Percentiles rank a stretch among this genome's conserved stretches.
Conservation (phyloP, 2,113 vertebrate species). For the Excalfactoria chinensis region DNA sequence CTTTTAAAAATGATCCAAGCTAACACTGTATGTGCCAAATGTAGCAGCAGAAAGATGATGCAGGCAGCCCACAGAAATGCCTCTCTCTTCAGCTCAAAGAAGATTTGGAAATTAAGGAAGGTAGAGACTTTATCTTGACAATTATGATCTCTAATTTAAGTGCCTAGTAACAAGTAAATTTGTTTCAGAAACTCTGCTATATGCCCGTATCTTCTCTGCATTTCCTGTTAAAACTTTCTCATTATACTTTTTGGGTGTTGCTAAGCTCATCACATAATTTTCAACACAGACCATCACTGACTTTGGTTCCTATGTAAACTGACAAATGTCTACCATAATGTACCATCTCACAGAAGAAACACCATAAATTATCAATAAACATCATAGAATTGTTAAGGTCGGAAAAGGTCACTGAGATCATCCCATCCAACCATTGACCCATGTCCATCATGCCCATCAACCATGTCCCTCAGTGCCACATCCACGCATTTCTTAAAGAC, state of each 20-base stretch:
- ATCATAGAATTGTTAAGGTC: too few relatives aligned
- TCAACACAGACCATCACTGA: not conserved
- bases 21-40: slow-evolving; percentile 29
- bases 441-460: too few relatives aligned
- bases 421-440: too few relatives aligned
- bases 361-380: not conserved
- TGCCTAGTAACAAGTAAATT: slow-evolving; percentile 37
- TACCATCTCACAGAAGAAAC: not conserved
- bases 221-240: slow-evolving; percentile 41
- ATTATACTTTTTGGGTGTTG: slow-evolving; percentile 19
- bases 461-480: too few relatives aligned
- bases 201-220: slow-evolving; percentile 25
- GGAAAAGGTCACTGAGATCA: too few relatives aligned
- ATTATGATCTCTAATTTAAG: slow-evolving; percentile 57
- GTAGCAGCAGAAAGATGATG: not conserved
- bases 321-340: not conserved
- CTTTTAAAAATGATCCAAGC: slow-evolving; percentile 3
- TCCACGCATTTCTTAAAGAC: too few relatives aligned
- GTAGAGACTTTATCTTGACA: slow-evolving; percentile 35
- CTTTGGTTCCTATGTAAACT: not conserved
- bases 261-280: not conserved
- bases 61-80: not conserved
- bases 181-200: slow-evolving; percentile 39
- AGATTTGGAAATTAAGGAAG: not conserved
- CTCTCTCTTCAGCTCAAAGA: not conserved